Base-by-base conservation (phyloP, 2,888 invertebrate genomes). In the Seira ritae region DNA sequence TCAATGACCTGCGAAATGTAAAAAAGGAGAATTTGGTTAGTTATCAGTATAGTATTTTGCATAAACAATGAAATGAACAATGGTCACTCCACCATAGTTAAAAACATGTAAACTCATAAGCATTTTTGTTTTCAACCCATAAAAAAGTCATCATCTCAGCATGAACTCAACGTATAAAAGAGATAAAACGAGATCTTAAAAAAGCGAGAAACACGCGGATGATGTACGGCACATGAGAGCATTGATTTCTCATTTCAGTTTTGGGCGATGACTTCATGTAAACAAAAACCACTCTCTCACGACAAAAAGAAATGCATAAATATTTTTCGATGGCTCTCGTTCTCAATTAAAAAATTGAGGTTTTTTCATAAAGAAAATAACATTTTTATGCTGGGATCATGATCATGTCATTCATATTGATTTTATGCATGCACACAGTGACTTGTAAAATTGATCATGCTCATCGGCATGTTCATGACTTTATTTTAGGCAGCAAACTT, bases 1-100 rank as follows among this genome's bases (percentile, higher is more conserved):
- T 84, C 78, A 19, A 85, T 50, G 42, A 85, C 79, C 85, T 85
- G 66, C 3, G 70, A 75, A 23, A 62, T 23, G 1, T 12, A 50
- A 71, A 62, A 62, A 68, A 37, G 23, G 19, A 73, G 37, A 65
- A n/a, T n/a, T n/a, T n/a, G n/a, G n/a, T n/a, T n/a, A n/a, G n/a
- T n/a, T n/a, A n/a, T n/a, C n/a, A n/a, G n/a, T n/a, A n/a, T n/a
- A n/a, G n/a, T n/a, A n/a, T n/a, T n/a, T n/a, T n/a, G n/a, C n/a
- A n/a, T n/a, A n/a, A n/a, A n/a, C n/a, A n/a, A n/a, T n/a, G n/a
- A n/a, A n/a, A n/a, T n/a, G n/a, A n/a, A n/a, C n/a, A n/a, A n/a
- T n/a, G n/a, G n/a, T n/a, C n/a, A n/a, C n/a, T n/a, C n/a, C n/a
- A n/a, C n/a, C n/a, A n/a, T n/a, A n/a, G 8, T 31, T 31, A 31